A percentile compares a stretch with the other conserved stretches of the same genome.
phyloP scores from a whole-genome alignment of 1,140 invertebrate species.

The Leptinotarsa undecemlineata region DNA sequence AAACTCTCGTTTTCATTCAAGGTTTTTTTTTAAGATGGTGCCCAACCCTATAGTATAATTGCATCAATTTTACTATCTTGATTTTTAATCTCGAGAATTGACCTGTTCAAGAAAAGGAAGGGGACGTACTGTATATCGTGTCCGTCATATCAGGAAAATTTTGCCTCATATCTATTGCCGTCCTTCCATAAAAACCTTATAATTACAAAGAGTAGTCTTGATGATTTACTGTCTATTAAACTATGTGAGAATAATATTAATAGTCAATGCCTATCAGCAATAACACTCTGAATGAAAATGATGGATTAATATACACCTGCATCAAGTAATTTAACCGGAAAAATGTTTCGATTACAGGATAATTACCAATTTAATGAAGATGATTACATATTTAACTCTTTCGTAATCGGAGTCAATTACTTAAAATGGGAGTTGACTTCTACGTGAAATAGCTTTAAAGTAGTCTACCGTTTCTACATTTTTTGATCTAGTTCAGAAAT shows the following conservation, averaged over 20 bases:
- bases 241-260: constrained; percentile 17
- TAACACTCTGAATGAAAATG: constrained; percentile 12
- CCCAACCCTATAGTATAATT: too few relatives aligned
- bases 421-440: not conserved
- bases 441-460: not conserved
- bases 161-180: too few relatives aligned
- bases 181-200: too few relatives aligned
- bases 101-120: too few relatives aligned
- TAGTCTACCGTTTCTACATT: too few relatives aligned
- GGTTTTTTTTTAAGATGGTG: too few relatives aligned
- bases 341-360: constrained; percentile 16
- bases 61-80: too few relatives aligned
- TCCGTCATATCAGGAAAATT: too few relatives aligned
- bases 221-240: constrained; percentile 10
- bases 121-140: too few relatives aligned
- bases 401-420: constrained; percentile 1
- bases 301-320: constrained; percentile 18
- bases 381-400: constrained; percentile 15
- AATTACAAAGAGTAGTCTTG: not conserved
- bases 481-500: too few relatives aligned
- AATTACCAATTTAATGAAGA: constrained; percentile 9
- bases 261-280: constrained; percentile 11
- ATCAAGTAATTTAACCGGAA: constrained; percentile 4
- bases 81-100: too few relatives aligned
- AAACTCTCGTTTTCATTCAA: too few relatives aligned